Base-by-base conservation (phyloP, 2,888 invertebrate species). In the Mesorhabditis spiculigera region DNA sequence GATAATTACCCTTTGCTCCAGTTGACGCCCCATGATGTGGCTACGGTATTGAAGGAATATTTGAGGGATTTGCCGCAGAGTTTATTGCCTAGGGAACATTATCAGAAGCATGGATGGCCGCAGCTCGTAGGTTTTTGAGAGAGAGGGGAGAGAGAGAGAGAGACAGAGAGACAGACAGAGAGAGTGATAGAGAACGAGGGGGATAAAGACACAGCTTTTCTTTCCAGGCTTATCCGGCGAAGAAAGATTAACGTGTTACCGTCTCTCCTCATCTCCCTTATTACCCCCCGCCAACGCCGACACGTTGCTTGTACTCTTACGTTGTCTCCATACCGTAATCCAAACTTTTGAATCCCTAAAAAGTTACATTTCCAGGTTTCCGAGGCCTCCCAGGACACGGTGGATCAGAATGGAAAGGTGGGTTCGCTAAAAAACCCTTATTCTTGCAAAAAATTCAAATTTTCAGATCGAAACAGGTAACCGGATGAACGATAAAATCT, bases 401-500 rank as follows among this genome's bases (percentile, higher is more conserved):
- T 50, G 2, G 58, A 50, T 50, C 1, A 50, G 58, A n/a, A 50
- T 50, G 58, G 58, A 3, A 50, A 13, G 58, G 58, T 50, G 58
- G n/a, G 58, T 61, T 43, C 43, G 45, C 28, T 58, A 16, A 13
- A 63, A 4, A 0, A 44, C 5, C 41, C 5, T 5, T 68, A 16
- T n/a, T 63, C n/a, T 28, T 4, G 42, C 16, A 28, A 6, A 61
- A 66, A 70, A 75, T 50, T 5, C 3, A 43, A 66, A 44, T 3
- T 71, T 71, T 68, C 70, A 75, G 75, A 68, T 74, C 16, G n/a
- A n/a, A 65, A 87, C 90, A 13, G 95, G 95, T 3, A 95, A 95
- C 88, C 93, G 93, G 89, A 95, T 95, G 95, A 93, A 94, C 87
- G 91, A 92, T 64, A 91, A 91, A 95, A 95, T 87, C 88, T 95